A percentile compares a stretch with the other conserved stretches of the same genome.
Evolutionary conservation across 2,113 vertebrate species (phyloP).

Genomic region (Casuarius casuarius): DNA sequence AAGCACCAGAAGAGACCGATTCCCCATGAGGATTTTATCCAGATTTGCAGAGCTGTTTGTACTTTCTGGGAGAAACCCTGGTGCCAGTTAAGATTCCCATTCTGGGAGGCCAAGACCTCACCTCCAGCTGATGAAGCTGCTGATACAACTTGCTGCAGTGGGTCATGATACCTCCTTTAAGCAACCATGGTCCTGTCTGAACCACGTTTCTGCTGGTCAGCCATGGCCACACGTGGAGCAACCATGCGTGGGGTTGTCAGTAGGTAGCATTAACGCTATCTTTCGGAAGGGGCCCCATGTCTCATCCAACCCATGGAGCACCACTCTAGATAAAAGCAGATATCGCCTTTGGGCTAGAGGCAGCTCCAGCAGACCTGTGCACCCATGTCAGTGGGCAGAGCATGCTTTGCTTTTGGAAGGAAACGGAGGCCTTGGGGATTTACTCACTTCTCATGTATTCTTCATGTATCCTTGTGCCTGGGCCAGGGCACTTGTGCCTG

Average conservation of each 20-base stretch:
- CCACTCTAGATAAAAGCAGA: fast-evolving
- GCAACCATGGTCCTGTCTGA: neutral
- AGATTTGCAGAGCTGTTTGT: slow-evolving; percentile 10
- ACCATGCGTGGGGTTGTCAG: neutral
- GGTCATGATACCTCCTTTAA: neutral
- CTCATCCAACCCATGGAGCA: too few relatives aligned
- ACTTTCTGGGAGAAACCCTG: neutral
- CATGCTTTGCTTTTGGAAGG: neutral
- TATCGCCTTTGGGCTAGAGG: neutral
- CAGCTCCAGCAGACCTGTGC: too few relatives aligned
- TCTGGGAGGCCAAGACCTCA: neutral
- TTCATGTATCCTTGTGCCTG: neutral
- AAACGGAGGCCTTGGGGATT: neutral
- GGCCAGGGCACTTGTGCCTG: neutral
- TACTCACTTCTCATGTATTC: neutral
- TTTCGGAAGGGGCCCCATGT: neutral
- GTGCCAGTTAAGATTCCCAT: neutral
- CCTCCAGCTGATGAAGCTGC: neutral
- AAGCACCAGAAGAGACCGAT: slow-evolving; percentile 60
- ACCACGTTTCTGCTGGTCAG: neutral
- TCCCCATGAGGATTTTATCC: slow-evolving; percentile 53
- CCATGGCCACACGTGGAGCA: neutral
- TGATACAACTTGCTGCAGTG: neutral
- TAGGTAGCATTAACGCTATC: neutral
- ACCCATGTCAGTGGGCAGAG: too few relatives aligned